These are phyloP conservation scores for Zenarchopterus dispar DNA, from an alignment of 2,797 vertebrate species.

Conservation along the genomic window DNA sequence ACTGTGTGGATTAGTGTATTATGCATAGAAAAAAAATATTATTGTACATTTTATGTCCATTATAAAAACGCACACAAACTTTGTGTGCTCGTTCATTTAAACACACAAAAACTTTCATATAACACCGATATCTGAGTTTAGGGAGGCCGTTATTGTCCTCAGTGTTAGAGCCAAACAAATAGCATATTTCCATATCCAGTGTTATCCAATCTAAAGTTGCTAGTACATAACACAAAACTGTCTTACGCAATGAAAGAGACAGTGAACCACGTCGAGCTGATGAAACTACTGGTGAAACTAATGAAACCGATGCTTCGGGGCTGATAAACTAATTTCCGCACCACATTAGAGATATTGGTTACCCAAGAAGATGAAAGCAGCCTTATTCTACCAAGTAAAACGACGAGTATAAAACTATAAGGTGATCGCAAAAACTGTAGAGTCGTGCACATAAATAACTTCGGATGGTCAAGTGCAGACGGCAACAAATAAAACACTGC, in stretches of 20 bases:
- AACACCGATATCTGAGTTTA: neutral
- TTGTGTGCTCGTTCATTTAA: too few species aligned
- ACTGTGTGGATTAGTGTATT: too few species aligned
- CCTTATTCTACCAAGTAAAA: neutral
- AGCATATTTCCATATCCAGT: too few species aligned
- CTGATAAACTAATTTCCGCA: conserved; percentile 24
- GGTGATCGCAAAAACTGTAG: neutral
- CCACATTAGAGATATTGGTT: neutral
- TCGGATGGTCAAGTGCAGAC: neutral
- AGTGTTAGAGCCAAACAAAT: neutral
- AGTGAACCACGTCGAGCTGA: conserved; percentile 32
- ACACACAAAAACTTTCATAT: neutral
- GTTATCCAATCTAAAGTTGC: neutral
- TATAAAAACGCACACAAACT: too few species aligned
- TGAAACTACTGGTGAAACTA: conserved; percentile 40
- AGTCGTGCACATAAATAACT: too few species aligned
- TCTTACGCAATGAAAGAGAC: conserved; percentile 29
- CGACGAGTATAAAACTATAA: neutral
- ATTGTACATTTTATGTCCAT: too few species aligned
- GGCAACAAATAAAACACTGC: neutral
- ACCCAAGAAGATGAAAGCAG: too few species aligned
- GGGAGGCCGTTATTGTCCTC: too few species aligned
- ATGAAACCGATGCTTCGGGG: neutral
- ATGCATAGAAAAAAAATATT: too few species aligned
- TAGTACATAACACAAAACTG: neutral